These are phyloP conservation scores for Onchidella celtica DNA, from an alignment of 2,888 invertebrate genomes.

Conservation along the genomic window DNA sequence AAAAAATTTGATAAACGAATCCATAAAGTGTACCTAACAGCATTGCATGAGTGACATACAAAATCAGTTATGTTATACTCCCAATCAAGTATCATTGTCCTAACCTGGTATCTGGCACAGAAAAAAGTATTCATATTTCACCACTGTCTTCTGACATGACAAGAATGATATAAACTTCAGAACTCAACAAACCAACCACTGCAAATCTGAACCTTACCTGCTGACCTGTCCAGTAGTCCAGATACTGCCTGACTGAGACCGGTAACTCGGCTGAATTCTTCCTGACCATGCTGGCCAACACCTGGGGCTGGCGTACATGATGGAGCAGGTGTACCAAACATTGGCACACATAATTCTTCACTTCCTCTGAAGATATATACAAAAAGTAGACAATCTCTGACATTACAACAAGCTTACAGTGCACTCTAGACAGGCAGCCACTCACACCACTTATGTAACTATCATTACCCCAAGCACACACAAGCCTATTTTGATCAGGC, in stretches of 20 bases:
- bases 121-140: not conserved
- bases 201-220: not conserved
- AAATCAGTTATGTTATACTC: no score
- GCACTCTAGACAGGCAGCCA: no score
- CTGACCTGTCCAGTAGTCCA: conserved; percentile 18
- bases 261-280: conserved; percentile 19
- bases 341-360: conserved; percentile 19
- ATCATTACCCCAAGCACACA: no score
- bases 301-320: not conserved
- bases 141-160: not conserved
- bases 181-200: no score
- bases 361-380: not conserved
- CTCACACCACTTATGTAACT: no score
- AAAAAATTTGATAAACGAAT: no score
- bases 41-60: no score
- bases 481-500: no score
- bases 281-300: conserved; percentile 2
- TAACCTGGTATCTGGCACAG: not conserved
- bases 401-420: no score
- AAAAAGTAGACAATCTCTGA: not conserved
- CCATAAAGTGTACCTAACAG: no score
- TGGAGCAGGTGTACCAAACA: conserved; percentile 33
- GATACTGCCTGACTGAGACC: conserved; percentile 12
- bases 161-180: not conserved
- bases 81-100: no score